A percentile compares a stretch with the other conserved stretches of the same genome.
Evolutionary conservation across 2,888 invertebrate genomes (phyloP).

Genomic region (Elegia similella): DNA sequence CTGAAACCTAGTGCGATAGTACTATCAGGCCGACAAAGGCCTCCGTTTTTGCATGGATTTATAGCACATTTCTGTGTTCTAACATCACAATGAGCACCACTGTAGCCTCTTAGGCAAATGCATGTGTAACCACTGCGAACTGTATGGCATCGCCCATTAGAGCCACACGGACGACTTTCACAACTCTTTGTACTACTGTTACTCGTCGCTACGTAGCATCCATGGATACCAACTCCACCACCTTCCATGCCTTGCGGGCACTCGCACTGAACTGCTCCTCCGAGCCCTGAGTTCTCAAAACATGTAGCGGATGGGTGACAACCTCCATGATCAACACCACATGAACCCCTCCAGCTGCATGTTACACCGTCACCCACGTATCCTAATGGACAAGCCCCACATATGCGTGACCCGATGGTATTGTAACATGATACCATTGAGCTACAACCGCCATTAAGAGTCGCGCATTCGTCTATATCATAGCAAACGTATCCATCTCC

Average conservation of each 20-base stretch:
- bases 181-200: constrained; percentile 65
- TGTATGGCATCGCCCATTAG: constrained; percentile 82
- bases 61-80: constrained; percentile 76
- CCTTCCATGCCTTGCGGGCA: constrained; percentile 91
- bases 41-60: constrained; percentile 92
- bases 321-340: constrained; percentile 90
- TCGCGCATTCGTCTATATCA: constrained; percentile 94
- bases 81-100: constrained; percentile 82
- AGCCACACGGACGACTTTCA: constrained; percentile 74
- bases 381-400: constrained; percentile 94
- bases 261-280: constrained; percentile 84
- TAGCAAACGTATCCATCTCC: constrained; percentile 93
- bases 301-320: constrained; percentile 93
- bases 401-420: constrained; percentile 91
- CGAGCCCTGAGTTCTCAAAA: constrained; percentile 82
- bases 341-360: constrained; percentile 86
- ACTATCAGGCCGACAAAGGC: constrained; percentile 82
- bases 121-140: constrained; percentile 76
- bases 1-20: constrained; percentile 48
- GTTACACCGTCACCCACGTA: constrained; percentile 91
- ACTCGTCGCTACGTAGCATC: constrained; percentile 81
- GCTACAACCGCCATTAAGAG: constrained; percentile 95
- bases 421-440: constrained; percentile 94
- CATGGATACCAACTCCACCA: constrained; percentile 88
- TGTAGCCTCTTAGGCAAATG: constrained; percentile 82